Base-by-base conservation (phyloP, 1,140 invertebrate species). In the Chionoecetes opilio region DNA sequence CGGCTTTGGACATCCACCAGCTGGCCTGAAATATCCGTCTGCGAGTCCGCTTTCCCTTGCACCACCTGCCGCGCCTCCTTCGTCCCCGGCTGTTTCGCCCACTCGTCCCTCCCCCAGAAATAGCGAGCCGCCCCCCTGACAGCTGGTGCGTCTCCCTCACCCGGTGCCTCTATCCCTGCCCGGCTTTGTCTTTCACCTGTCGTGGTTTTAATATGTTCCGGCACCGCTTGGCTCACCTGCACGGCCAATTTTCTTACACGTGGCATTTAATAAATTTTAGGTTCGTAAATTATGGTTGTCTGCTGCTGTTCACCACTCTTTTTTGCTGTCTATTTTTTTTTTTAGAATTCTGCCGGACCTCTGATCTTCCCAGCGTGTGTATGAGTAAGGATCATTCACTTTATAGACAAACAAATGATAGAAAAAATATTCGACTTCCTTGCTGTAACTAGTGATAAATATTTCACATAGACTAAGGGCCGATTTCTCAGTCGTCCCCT, bases 161-260 rank as follows among this genome's bases (percentile, higher is more conserved):
- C 63, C 63, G 26, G 63, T 3, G 26, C 21, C 63, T 26, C 21
- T 26, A 17, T 75, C 21, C 63, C n/a, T 75, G 63, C 63, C 63
- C 63, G 63, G 63, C 63, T 75, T 75, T 75, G 63, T 75, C 63
- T n/a, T n/a, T n/a, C 63, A 75, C 63, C 63, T 75, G 63, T 75
- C 63, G 5, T 75, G 63, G 21, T 11, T 26, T 75, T 75, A 75
- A 75, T 75, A 75, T 75, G 21, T 75, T 75, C 63, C 63, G 63
- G 63, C 63, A 75, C 63, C n/a, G 63, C 63, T 75, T 75, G 63
- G 63, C 63, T 75, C 63, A 75, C 63, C 63, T 75, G 63, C 63
- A 75, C 63, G 21, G n/a, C 63, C n/a, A 75, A 11, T 75, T n/a
- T 75, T n/a, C 63, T 8, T 26, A 21, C 63, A n/a, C 63, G 63